Base-by-base conservation (phyloP, 92 coral and sea anemone genomes). In the Actinernus sp. region DNA sequence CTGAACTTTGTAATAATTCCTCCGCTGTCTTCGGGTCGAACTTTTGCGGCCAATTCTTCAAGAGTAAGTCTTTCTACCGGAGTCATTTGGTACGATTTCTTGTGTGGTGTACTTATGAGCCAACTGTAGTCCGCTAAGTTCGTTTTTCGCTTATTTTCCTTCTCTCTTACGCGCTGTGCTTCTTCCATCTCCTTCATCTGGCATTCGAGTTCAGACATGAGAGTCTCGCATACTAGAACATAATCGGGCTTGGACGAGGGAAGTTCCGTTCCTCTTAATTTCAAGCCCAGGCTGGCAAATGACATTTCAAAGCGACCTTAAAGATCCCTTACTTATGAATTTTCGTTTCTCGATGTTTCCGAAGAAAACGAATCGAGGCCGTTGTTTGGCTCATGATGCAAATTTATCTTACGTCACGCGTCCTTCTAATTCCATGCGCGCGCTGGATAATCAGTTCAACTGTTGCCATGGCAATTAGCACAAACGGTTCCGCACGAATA, bases 81-180 rank as follows among this genome's bases (percentile, higher is more conserved):
- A 38, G 89, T 65, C 28, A 90, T 81, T 57, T 71, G 76, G 50
- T 27, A 81, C 12, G 86, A 7, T 14, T 63, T 59, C 26, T 63
- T 71, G 2, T 40, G 26, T 26, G 92, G 97, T 41, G 82, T 38
- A 48, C 79, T 32, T 26, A 86, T 72, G 3, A 90, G 84, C 97
- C 97, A 90, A 23, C 86, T 64, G 39, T 90, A 90, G 52, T 90
- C 97, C 13, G 97, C 92, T 31, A 73, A 33, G 55, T 65, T 84
- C 16, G 75, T 71, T 28, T 56, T 70, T 38, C 76, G 66, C 63
- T 81, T 90, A 53, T 76, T 78, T 46, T 90, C 89, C n/a, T 63
- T 71, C 33, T 86, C 89, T 29, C 55, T 68, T 39, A 75, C 86
- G 6, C 71, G 67, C 26, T 58, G 54, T 20, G 68, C 51, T 45